Evolutionary conservation across 2,113 vertebrate species (phyloP).

Genomic region (Anhinga rufa): DNA sequence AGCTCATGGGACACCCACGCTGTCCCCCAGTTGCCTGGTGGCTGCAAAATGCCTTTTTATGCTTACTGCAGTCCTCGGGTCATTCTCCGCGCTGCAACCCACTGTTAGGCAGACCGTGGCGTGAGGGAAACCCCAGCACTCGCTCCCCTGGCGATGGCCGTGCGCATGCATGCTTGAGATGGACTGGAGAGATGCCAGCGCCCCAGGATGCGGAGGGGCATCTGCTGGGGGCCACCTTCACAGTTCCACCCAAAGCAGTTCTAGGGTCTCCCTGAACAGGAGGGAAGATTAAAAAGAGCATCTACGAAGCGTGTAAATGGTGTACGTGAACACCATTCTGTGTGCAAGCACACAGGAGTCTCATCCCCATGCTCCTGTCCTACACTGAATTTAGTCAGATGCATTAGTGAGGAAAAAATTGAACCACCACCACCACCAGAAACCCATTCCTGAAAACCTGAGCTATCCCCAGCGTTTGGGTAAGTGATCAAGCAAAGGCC

Average conservation of each 20-base stretch:
- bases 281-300: background rate
- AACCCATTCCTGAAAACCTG: background rate
- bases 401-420: background rate
- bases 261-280: background rate
- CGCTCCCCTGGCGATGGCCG: background rate
- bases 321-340: background rate
- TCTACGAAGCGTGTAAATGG: background rate
- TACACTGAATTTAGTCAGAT: background rate
- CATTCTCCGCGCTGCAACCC: background rate
- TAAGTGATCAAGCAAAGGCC: background rate
- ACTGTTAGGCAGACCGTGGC: background rate
- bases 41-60: background rate
- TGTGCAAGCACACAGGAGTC: background rate
- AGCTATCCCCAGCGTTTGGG: background rate
- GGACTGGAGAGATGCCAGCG: background rate
- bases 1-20: background rate
- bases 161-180: fast-evolving
- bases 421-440: background rate
- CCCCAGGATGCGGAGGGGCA: background rate
- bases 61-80: background rate
- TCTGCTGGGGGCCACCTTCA: background rate
- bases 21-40: background rate
- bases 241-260: background rate
- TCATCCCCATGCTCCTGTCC: background rate
- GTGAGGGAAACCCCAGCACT: background rate